A percentile compares a stretch with the other conserved stretches of the same genome.
phyloP scores from a whole-genome alignment of 2,888 invertebrate species.

The Eupithecia tripunctaria region DNA sequence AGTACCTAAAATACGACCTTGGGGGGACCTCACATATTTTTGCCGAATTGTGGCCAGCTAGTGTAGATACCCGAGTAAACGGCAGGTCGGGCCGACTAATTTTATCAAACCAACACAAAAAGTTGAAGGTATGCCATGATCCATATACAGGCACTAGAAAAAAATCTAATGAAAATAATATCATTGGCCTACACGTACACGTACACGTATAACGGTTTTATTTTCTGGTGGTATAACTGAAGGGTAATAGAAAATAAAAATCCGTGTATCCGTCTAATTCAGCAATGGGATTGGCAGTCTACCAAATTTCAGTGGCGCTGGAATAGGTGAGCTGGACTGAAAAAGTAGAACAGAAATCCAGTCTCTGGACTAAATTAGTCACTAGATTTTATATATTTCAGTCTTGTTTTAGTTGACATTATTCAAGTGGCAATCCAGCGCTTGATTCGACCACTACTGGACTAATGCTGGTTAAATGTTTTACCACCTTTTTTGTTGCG shows the following conservation, averaged over 20 bases:
- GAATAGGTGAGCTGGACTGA: not conserved
- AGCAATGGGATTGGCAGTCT: not conserved
- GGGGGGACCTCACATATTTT: constrained; percentile 28
- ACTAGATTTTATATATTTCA: not conserved
- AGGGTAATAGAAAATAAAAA: not conserved
- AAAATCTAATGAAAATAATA: not conserved
- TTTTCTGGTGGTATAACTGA: not conserved
- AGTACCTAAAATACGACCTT: constrained; percentile 30
- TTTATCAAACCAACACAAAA: not conserved
- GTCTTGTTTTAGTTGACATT: not conserved
- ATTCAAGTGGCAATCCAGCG: not conserved
- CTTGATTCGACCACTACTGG: not conserved
- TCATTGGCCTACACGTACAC: not conserved
- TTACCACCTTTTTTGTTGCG: not conserved
- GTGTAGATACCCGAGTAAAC: not conserved
- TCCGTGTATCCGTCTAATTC: not conserved
- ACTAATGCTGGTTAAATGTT: not conserved
- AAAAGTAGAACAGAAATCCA: not conserved
- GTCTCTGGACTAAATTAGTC: not conserved
- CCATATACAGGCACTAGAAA: not conserved
- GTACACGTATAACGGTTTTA: no score
- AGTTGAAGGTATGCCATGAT: not conserved
- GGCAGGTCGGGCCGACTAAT: not conserved
- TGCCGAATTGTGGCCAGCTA: constrained; percentile 2
- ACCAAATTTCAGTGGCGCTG: not conserved